phyloP scores from a whole-genome alignment of 2,888 invertebrate species.

The Ennomos fuscantarius region DNA sequence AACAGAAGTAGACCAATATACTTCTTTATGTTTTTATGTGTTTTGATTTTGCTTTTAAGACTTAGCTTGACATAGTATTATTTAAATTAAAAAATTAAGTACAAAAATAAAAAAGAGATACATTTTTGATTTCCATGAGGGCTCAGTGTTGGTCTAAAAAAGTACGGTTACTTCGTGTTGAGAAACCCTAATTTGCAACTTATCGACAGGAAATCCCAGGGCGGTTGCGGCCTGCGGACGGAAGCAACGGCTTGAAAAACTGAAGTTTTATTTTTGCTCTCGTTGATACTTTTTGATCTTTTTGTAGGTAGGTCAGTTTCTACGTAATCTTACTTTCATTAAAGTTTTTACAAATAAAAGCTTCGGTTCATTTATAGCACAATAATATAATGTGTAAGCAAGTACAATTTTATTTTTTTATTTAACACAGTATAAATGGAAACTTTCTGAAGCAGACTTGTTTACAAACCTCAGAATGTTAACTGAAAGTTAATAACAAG shows the following conservation, averaged over 20 bases:
- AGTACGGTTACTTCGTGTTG: constrained; percentile 2
- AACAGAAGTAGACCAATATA: constrained; percentile 1
- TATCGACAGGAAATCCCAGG: constrained; percentile 24
- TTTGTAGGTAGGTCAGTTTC: too few relatives aligned
- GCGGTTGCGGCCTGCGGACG: constrained; percentile 5
- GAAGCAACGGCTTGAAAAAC: constrained; percentile 10
- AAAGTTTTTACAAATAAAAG: too few relatives aligned
- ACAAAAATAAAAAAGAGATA: too few relatives aligned
- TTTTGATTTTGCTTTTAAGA: not conserved
- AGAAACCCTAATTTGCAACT: constrained; percentile 21
- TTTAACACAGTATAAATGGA: not conserved
- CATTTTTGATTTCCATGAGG: not conserved
- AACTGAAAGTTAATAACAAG: constrained; percentile 55
- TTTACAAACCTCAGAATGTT: constrained; percentile 39
- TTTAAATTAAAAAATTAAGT: too few relatives aligned
- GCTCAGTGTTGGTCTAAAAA: constrained; percentile 1
- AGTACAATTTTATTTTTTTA: not conserved
- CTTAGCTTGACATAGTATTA: too few relatives aligned
- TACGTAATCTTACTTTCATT: too few relatives aligned
- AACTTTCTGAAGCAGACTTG: constrained; percentile 9
- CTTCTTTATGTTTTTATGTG: not conserved
- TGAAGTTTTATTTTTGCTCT: constrained; percentile 9
- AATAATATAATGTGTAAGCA: too few relatives aligned
- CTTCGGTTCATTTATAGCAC: too few relatives aligned
- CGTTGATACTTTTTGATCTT: not conserved